Conservation (phyloP, 1,140 invertebrate genomes). For the Macrocentrus cingulum region DNA sequence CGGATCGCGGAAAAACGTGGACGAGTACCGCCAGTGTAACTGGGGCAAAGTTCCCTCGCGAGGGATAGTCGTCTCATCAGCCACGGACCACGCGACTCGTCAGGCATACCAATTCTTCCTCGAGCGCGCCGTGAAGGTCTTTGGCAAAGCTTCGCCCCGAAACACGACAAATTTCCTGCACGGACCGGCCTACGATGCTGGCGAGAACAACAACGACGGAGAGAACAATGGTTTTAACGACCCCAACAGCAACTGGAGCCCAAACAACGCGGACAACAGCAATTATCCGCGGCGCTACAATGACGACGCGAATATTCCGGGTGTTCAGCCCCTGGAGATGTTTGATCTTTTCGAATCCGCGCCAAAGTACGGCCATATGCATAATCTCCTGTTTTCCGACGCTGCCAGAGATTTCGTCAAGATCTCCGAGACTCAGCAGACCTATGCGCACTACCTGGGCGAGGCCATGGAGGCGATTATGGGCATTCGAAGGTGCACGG, state of each 20-base stretch:
- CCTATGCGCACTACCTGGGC: slow-evolving; percentile 65
- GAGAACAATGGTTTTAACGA: slow-evolving; percentile 36
- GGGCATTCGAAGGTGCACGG: slow-evolving; percentile 76
- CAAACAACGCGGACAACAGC: not conserved
- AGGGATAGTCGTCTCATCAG: slow-evolving; percentile 85
- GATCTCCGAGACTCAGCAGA: slow-evolving; percentile 65
- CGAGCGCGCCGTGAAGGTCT: slow-evolving; percentile 58
- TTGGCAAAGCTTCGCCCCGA: slow-evolving; percentile 39
- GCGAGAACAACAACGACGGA: slow-evolving; percentile 34
- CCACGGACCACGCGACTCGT: slow-evolving; percentile 64
- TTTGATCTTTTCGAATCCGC: slow-evolving; percentile 75
- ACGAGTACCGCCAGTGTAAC: slow-evolving; percentile 78
- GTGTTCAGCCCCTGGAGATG: slow-evolving; percentile 55
- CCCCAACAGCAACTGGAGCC: slow-evolving; percentile 23
- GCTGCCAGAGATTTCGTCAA: slow-evolving; percentile 65
- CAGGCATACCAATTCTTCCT: slow-evolving; percentile 63
- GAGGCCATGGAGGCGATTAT: slow-evolving; percentile 69
- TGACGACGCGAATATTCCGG: not conserved
- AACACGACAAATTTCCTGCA: slow-evolving; percentile 29
- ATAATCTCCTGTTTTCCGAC: slow-evolving; percentile 75
- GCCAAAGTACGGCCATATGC: slow-evolving; percentile 65
- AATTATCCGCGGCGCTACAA: slow-evolving; percentile 9
- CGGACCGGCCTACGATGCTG: slow-evolving; percentile 31
- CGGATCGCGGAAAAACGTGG: slow-evolving; percentile 70
- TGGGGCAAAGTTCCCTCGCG: slow-evolving; percentile 86